Evolutionary conservation across 2,113 vertebrate species (phyloP).

Genomic region (Phylloscopus trochiloides): DNA sequence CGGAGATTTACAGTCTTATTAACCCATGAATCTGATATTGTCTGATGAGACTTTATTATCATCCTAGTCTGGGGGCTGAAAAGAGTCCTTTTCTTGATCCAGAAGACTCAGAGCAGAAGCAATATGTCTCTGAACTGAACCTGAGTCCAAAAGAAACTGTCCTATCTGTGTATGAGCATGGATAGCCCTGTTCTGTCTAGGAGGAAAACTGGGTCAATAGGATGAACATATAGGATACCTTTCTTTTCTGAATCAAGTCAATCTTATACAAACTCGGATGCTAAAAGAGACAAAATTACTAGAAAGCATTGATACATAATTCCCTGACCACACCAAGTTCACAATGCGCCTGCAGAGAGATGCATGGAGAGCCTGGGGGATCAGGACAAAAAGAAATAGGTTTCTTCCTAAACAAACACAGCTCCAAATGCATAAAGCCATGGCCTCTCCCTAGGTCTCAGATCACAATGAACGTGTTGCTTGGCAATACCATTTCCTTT

Average conservation of each 20-base stretch:
- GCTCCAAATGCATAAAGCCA: not conserved
- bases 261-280: not conserved
- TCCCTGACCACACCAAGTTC: not conserved
- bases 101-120: not conserved
- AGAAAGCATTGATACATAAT: not conserved
- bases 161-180: not conserved
- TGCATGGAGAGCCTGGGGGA: not conserved
- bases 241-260: not conserved
- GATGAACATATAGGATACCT: not conserved
- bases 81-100: not conserved
- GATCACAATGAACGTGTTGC: not conserved
- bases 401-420: not conserved
- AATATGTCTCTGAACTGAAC: not conserved
- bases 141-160: not conserved
- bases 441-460: not conserved
- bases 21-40: not conserved
- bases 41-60: constrained; percentile 9
- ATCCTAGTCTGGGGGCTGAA: not conserved
- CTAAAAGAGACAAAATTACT: not conserved
- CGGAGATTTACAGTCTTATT: not conserved
- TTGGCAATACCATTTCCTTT: not conserved
- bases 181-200: not conserved
- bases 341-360: fast-evolving
- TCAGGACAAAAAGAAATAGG: not conserved
- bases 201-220: not conserved